Percentiles rank a stretch among this genome's conserved stretches.
These are phyloP conservation scores for Spisula solida DNA, from an alignment of 2,888 invertebrate species.

Conservation along the genomic window DNA sequence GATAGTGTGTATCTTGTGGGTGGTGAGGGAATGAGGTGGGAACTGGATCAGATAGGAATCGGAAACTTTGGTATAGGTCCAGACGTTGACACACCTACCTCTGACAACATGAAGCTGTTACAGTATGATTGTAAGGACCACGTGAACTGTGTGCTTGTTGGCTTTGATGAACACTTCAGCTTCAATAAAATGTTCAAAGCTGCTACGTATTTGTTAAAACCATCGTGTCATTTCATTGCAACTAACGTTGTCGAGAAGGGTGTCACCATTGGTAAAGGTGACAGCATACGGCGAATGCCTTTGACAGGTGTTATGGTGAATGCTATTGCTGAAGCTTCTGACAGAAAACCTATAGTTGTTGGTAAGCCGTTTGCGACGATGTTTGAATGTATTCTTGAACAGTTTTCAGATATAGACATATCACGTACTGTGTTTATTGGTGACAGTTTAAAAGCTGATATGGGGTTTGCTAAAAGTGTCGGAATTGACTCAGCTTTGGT, in stretches of 20 bases:
- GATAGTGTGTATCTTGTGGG: constrained; percentile 95
- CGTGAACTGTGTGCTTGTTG: constrained; percentile 96
- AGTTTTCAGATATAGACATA: constrained; percentile 67
- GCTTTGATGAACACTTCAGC: constrained; percentile 97
- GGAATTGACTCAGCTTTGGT: constrained; percentile 82
- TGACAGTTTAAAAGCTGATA: constrained; percentile 80
- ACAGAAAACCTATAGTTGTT: constrained; percentile 76
- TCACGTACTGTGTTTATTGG: constrained; percentile 80
- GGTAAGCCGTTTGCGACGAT: constrained; percentile 80
- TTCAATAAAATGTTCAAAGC: constrained; percentile 97
- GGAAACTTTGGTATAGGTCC: constrained; percentile 91
- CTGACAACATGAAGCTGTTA: constrained; percentile 72
- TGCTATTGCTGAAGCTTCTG: constrained; percentile 74
- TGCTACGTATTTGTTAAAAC: constrained; percentile 94
- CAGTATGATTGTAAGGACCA: constrained; percentile 76
- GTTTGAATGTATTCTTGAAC: constrained; percentile 76
- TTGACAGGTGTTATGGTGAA: constrained; percentile 78
- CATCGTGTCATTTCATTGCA: constrained; percentile 94
- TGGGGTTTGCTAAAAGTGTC: constrained; percentile 78
- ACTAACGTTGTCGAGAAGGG: constrained; percentile 90
- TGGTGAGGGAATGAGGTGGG: constrained; percentile 93
- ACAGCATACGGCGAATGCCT: constrained; percentile 74
- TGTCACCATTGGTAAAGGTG: constrained; percentile 53
- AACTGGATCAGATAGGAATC: constrained; percentile 94
- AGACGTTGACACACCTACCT: constrained; percentile 76